Evolutionary conservation across 2,113 vertebrate species (phyloP).

Genomic region (Equus przewalskii): DNA sequence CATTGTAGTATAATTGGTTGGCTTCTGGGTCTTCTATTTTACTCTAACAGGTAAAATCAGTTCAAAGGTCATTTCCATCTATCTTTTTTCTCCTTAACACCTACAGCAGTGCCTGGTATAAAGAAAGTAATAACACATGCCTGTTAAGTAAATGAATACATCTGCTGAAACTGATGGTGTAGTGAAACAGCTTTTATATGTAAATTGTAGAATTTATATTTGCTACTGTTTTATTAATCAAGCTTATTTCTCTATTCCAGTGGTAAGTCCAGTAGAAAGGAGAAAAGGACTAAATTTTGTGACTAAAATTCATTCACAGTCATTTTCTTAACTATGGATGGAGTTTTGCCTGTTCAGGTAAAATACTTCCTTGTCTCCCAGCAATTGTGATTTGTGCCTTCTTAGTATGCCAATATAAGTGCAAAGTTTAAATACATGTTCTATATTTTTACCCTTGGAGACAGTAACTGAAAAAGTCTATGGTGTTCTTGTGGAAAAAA

Average conservation of each 20-base stretch:
- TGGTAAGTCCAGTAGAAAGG: neutral
- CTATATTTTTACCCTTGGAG: constrained; percentile 35
- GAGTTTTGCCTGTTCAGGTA: neutral
- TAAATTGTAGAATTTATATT: neutral
- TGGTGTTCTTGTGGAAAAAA: constrained; percentile 16
- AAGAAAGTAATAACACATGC: neutral
- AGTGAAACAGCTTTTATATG: neutral
- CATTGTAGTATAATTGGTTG: neutral
- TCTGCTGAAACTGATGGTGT: neutral
- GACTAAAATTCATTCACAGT: neutral
- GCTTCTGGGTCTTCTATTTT: neutral
- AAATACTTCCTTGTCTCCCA: neutral
- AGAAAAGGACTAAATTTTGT: neutral
- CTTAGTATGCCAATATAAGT: neutral
- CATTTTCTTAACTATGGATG: constrained; percentile 10
- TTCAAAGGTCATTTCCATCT: neutral
- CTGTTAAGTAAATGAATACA: neutral
- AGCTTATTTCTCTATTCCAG: neutral
- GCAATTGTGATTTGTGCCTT: constrained; percentile 23
- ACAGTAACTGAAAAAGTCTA: constrained; percentile 15
- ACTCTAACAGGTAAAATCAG: neutral
- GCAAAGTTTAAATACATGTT: constrained; percentile 21
- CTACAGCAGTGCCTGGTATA: neutral
- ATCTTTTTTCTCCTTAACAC: neutral
- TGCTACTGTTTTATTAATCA: neutral